phyloP scores from a whole-genome alignment of 2,888 invertebrate species.

The Thera britannica region DNA sequence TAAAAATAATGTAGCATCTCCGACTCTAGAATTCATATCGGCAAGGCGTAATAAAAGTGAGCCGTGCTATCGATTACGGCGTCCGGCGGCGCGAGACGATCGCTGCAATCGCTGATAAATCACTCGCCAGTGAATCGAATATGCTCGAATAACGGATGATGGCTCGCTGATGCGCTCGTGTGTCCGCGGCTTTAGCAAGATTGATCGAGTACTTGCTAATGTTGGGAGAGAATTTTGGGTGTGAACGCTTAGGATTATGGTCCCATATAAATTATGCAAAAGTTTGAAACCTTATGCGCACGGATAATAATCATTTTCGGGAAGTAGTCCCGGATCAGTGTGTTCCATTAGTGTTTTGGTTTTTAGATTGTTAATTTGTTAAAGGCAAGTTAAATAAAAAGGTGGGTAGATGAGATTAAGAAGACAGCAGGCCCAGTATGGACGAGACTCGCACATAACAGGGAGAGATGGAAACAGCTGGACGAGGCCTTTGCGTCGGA shows the following conservation, averaged over 20 bases:
- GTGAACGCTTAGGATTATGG: conserved; percentile 14
- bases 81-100: conserved; percentile 67
- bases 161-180: conserved; percentile 51
- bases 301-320: background rate
- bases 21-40: conserved; percentile 28
- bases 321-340: too few relatives aligned
- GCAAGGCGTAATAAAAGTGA: conserved; percentile 63
- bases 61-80: conserved; percentile 71
- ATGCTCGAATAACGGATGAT: conserved; percentile 56
- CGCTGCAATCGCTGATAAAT: conserved; percentile 71
- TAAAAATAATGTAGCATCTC: background rate
- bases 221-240: conserved; percentile 15
- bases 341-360: too few relatives aligned
- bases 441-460: too few relatives aligned
- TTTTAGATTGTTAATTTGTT: too few relatives aligned
- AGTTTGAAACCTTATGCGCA: background rate
- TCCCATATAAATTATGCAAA: conserved; percentile 3
- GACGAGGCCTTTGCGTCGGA: too few relatives aligned
- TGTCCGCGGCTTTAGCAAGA: conserved; percentile 52
- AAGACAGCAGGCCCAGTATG: too few relatives aligned
- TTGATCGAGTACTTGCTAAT: conserved; percentile 46
- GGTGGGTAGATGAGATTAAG: too few relatives aligned
- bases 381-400: too few relatives aligned
- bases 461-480: too few relatives aligned
- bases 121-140: conserved; percentile 61